phyloP scores from a whole-genome alignment of 2,797 vertebrate species.

The Silurus lanzhouensis region DNA sequence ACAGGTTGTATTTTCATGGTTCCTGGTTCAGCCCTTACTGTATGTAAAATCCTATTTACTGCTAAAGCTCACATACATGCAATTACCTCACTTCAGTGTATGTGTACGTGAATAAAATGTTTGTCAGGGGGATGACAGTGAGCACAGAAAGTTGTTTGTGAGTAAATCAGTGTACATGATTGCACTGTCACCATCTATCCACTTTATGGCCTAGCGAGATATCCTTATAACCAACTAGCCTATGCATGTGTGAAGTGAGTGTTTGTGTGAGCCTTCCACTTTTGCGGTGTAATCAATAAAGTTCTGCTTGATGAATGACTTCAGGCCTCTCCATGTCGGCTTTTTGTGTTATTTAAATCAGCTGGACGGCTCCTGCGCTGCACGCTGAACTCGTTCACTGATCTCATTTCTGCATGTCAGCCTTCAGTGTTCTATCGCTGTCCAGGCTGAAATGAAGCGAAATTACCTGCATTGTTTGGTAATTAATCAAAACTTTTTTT shows the following conservation, averaged over 20 bases:
- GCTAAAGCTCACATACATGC: neutral
- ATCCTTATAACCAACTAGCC: slow-evolving; percentile 19
- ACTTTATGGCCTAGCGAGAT: slow-evolving; percentile 32
- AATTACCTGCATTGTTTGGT: slow-evolving; percentile 46
- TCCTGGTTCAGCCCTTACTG: slow-evolving; percentile 10
- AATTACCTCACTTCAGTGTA: slow-evolving; percentile 4
- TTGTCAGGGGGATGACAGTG: slow-evolving; percentile 29
- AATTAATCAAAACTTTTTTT: slow-evolving; percentile 45
- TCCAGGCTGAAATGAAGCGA: slow-evolving; percentile 33
- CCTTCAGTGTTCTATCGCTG: slow-evolving; percentile 15
- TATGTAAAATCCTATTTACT: slow-evolving; percentile 16
- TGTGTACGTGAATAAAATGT: slow-evolving; percentile 5
- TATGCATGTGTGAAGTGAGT: slow-evolving; percentile 27
- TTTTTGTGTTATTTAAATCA: slow-evolving; percentile 40
- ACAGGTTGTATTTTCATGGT: slow-evolving; percentile 19
- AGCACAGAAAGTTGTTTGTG: slow-evolving; percentile 30
- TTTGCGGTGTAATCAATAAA: slow-evolving; percentile 22
- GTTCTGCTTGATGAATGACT: slow-evolving; percentile 37
- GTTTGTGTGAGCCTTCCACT: slow-evolving; percentile 26
- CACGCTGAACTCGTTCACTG: slow-evolving; percentile 3
- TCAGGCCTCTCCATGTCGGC: neutral
- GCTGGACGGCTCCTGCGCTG: slow-evolving; percentile 11
- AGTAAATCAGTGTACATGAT: slow-evolving; percentile 46
- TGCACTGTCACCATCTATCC: slow-evolving; percentile 43
- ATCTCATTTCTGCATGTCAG: slow-evolving; percentile 36